Evolutionary conservation across 2,888 invertebrate genomes (phyloP).

Genomic region (Bhutanitis thaidina): DNA sequence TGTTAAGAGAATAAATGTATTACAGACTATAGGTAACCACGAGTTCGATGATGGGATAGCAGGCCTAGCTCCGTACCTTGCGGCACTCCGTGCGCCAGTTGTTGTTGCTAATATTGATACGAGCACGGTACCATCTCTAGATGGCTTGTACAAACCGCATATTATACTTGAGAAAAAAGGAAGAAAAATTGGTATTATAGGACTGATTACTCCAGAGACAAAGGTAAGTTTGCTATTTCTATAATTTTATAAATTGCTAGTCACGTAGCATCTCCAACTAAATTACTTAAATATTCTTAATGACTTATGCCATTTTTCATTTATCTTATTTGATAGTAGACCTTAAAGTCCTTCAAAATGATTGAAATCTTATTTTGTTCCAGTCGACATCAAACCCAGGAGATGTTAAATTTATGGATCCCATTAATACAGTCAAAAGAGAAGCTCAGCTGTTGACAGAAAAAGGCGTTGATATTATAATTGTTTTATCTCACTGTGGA

Average conservation of each 20-base stretch:
- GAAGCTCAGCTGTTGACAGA: conserved; percentile 82
- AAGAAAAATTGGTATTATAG: conserved; percentile 87
- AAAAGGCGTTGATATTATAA: conserved; percentile 86
- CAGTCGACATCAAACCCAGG: conserved; percentile 82
- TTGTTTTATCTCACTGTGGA: conserved; percentile 91
- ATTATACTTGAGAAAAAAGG: conserved; percentile 82
- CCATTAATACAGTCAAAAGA: conserved; percentile 79
- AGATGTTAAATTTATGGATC: conserved; percentile 82
- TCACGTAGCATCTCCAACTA: no score
- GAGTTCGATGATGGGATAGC: conserved; percentile 89
- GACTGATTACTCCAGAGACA: conserved; percentile 85
- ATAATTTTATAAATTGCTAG: no score
- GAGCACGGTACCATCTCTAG: conserved; percentile 80
- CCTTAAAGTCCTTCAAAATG: no score
- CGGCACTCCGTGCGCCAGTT: conserved; percentile 82
- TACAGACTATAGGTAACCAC: conserved; percentile 90
- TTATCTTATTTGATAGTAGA: no score
- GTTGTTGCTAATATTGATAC: conserved; percentile 87
- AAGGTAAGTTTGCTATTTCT: conserved; percentile 53
- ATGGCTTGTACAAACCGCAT: conserved; percentile 82
- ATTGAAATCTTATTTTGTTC: conserved; percentile 4
- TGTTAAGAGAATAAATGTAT: no score
- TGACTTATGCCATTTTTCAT: no score
- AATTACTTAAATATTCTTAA: no score
- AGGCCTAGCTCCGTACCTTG: conserved; percentile 86